Evolutionary conservation across 2,797 vertebrate species (phyloP).

Genomic region (Australoheros facetus): DNA sequence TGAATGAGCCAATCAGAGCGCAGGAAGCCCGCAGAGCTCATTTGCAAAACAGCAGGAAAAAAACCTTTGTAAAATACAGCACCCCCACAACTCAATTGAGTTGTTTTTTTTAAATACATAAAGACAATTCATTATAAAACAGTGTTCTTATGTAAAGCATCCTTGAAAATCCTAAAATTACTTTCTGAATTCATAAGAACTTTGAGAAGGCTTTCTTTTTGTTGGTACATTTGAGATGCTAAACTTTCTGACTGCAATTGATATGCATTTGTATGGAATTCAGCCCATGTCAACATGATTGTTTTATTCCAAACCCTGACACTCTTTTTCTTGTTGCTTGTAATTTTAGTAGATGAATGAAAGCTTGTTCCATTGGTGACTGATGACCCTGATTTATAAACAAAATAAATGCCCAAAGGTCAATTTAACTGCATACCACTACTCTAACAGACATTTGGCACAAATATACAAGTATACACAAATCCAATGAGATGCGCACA

Average conservation of each 20-base stretch:
- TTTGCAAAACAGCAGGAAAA: not conserved
- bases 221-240: not conserved
- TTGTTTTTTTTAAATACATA: not conserved
- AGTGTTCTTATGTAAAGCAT: not conserved
- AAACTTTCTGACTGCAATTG: not conserved
- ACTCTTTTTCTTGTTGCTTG: not conserved
- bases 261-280: not conserved
- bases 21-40: not conserved
- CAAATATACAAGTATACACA: not conserved
- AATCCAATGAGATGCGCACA: not conserved
- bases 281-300: not conserved
- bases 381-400: not conserved
- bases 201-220: no score
- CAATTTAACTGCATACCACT: not conserved
- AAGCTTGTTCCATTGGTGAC: not conserved
- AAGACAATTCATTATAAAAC: not conserved
- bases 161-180: not conserved
- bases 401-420: not conserved
- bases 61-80: not conserved
- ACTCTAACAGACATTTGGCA: not conserved
- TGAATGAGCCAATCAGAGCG: conserved; percentile 70
- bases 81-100: not conserved
- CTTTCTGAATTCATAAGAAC: not conserved
- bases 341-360: not conserved
- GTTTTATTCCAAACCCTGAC: not conserved